Percentiles rank a stretch among this genome's conserved stretches.
phyloP scores from a whole-genome alignment of 2,888 invertebrate genomes.

The Portevinia maculata region DNA sequence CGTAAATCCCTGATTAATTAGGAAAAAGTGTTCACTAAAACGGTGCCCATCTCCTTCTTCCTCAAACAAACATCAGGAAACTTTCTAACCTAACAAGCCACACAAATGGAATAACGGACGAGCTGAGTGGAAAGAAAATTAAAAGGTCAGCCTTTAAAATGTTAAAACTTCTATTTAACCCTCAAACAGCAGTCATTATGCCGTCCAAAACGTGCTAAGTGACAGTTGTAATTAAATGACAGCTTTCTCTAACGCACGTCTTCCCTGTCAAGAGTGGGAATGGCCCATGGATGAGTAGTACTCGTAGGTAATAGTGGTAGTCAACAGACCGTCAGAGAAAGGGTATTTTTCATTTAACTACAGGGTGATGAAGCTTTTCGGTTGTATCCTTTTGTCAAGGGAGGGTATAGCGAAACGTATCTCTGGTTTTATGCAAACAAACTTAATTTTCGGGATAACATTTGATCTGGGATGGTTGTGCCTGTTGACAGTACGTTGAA shows the following conservation, averaged over 20 bases:
- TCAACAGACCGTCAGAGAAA: background rate
- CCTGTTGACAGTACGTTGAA: too few species aligned
- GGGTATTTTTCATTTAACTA: conserved; percentile 1
- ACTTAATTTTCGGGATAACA: background rate
- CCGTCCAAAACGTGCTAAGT: conserved; percentile 41
- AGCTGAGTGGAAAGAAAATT: conserved; percentile 6
- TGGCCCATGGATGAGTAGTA: conserved; percentile 4
- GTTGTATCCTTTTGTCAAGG: background rate
- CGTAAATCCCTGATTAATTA: conserved; percentile 45
- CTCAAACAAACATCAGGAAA: background rate
- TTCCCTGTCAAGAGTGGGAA: conserved; percentile 29
- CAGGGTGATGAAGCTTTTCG: conserved; percentile 4
- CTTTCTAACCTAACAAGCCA: conserved; percentile 10
- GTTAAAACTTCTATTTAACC: conserved; percentile 21
- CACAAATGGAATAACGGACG: conserved; percentile 7
- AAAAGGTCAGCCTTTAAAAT: conserved; percentile 36
- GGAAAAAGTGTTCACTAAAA: conserved; percentile 16
- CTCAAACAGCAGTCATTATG: conserved; percentile 38
- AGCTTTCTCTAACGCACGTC: conserved; percentile 34
- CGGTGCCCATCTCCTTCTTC: background rate
- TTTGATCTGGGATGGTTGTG: too few species aligned
- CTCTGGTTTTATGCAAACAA: conserved; percentile 27
- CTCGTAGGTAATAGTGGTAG: too few species aligned
- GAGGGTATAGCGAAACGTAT: conserved; percentile 17
- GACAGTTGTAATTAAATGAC: conserved; percentile 49